Conservation (phyloP, 2,888 invertebrate species). For the Plebejus melissa region DNA sequence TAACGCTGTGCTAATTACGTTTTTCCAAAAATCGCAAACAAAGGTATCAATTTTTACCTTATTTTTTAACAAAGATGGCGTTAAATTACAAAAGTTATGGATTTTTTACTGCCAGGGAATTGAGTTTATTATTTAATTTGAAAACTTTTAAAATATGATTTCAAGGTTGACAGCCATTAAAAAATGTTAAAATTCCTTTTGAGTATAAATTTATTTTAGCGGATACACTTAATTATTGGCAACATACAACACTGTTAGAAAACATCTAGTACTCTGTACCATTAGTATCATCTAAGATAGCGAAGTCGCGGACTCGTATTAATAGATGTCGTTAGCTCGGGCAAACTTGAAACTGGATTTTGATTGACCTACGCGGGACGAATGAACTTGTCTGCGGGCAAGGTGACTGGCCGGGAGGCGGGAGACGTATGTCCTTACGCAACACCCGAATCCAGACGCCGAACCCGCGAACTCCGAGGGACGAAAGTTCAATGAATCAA, state of each 20-base stretch:
- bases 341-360: slow-evolving; percentile 27
- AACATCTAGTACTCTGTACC: background rate
- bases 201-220: too few species aligned
- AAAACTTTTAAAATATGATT: background rate
- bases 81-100: background rate
- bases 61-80: slow-evolving; percentile 9
- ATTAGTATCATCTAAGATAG: background rate
- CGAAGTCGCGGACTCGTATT: background rate
- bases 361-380: slow-evolving; percentile 27
- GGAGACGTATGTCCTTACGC: slow-evolving; percentile 50
- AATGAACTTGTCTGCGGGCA: slow-evolving; percentile 36
- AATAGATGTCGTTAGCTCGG: background rate
- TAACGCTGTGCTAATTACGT: slow-evolving; percentile 11
- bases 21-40: slow-evolving; percentile 26
- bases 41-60: background rate
- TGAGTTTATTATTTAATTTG: background rate
- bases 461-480: slow-evolving; percentile 31
- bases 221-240: background rate
- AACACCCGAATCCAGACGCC: slow-evolving; percentile 43
- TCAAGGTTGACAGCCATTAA: background rate
- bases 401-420: slow-evolving; percentile 57
- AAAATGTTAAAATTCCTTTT: background rate
- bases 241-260: background rate
- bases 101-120: background rate
- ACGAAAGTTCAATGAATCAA: slow-evolving; percentile 17